phyloP scores from a whole-genome alignment of 2,888 invertebrate species.

The Peribatodes rhomboidaria region DNA sequence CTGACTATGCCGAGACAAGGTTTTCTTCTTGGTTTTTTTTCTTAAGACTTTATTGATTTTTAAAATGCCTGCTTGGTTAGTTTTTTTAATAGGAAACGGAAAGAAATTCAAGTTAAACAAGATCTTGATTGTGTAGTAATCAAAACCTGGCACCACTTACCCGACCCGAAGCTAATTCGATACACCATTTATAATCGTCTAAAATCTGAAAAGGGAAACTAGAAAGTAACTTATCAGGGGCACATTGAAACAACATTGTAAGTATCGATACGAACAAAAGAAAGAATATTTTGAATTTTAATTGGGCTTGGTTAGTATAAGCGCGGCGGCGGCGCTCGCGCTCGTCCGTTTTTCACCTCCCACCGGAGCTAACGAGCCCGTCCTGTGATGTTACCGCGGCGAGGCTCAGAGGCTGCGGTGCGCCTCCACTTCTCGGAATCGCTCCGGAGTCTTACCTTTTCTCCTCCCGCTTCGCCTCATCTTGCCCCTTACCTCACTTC shows the following conservation, averaged over 20 bases:
- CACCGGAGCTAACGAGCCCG: slow-evolving; percentile 75
- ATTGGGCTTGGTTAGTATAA: slow-evolving; percentile 66
- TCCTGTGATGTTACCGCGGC: slow-evolving; percentile 80
- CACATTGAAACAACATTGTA: slow-evolving; percentile 15
- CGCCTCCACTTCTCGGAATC: slow-evolving; percentile 78
- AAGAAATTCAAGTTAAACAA: too few species aligned
- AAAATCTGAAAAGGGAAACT: neutral
- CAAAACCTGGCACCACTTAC: neutral
- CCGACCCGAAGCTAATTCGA: neutral
- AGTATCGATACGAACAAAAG: slow-evolving; percentile 32
- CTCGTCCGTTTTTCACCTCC: slow-evolving; percentile 74
- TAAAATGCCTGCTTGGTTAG: too few species aligned
- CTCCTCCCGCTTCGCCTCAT: slow-evolving; percentile 15
- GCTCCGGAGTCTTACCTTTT: slow-evolving; percentile 49
- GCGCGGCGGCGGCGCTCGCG: slow-evolving; percentile 49
- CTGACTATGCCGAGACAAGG: neutral
- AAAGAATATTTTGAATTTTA: slow-evolving; percentile 64
- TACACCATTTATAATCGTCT: slow-evolving; percentile 2
- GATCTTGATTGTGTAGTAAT: neutral
- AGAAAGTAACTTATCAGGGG: slow-evolving; percentile 16
- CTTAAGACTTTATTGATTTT: neutral
- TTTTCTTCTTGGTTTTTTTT: neutral
- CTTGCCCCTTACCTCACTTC: slow-evolving; percentile 47
- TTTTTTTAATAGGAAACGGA: too few species aligned
- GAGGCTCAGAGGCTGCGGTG: slow-evolving; percentile 72